Base-by-base conservation (phyloP, 2,888 invertebrate genomes). In the Andricus quercusramuli region DNA sequence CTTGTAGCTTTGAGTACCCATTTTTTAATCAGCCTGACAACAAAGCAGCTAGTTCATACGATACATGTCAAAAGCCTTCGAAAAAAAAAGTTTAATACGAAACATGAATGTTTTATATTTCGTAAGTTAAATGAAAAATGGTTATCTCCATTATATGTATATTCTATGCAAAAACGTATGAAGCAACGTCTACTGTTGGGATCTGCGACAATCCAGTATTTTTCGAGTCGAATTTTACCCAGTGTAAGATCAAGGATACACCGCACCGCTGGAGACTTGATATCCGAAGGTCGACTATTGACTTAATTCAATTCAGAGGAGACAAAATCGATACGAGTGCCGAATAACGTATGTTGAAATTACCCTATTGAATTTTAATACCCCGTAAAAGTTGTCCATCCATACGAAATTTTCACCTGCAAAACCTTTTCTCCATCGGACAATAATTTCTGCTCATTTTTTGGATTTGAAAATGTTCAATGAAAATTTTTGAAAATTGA, bases 251-350 rank as follows among this genome's bases (percentile, higher is more conserved):
- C 51, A 70, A 70, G 56, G 70, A 70, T 70, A 11, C 70, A 70
- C 25, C 29, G 70, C 51, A 56, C 20, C 15, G 70, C 51, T 70
- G 29, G 32, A 11, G 32, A 70, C 32, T 74, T 51, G 32, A 74
- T 47, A 51, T 51, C 32, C 51, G 32, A 74, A 56, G 32, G 74
- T 74, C 32, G n/a, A n/a, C 13, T 25, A 29, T n/a, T 51, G 29
- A 20, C 56, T 74, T 74, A 56, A 74, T 56, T 51, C 17, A 74
- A 74, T 74, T 74, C 56, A 6, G 32, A 51, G 13, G n/a, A 51
- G 56, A 74, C 32, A 56, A 56, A 51, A 74, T 56, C 74, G 37
- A 56, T 74, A 74, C 2, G 25, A 25, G 25, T 15, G 5, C 15
- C 6, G 15, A 62, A 62, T 25, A 62, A 29, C 6, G 62, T 62